phyloP scores from a whole-genome alignment of 2,888 invertebrate genomes.

The Lasioglossum calceatum region DNA sequence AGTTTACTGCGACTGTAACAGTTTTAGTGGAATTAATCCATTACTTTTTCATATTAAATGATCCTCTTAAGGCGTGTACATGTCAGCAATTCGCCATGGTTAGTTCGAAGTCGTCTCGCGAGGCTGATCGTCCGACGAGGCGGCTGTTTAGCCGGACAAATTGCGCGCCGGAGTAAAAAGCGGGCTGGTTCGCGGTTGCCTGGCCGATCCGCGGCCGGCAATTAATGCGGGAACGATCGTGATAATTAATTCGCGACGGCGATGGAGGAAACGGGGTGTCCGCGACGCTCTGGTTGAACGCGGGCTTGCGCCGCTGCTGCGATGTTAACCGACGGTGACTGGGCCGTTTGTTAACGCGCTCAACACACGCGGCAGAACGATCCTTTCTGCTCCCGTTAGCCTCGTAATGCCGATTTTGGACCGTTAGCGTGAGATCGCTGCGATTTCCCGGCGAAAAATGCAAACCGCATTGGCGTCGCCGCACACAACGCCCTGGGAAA shows the following conservation, averaged over 20 bases:
- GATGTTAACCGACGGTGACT: constrained; percentile 58
- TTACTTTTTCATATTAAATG: too few relatives aligned
- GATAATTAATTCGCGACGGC: constrained; percentile 61
- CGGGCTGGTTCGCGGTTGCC: constrained; percentile 6
- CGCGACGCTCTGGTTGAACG: constrained; percentile 66
- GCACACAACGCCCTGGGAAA: neutral
- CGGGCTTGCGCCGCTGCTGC: constrained; percentile 39
- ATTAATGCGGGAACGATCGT: constrained; percentile 51
- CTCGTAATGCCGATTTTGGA: constrained; percentile 46
- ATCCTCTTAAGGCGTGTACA: too few relatives aligned
- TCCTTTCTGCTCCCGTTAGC: constrained; percentile 74
- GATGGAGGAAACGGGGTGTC: constrained; percentile 57
- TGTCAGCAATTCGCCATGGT: neutral
- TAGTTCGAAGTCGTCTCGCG: neutral
- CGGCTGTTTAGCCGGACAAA: constrained; percentile 30
- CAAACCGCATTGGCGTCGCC: neutral
- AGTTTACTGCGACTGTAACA: neutral
- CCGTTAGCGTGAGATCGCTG: constrained; percentile 28
- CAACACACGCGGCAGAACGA: constrained; percentile 52
- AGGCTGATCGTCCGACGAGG: constrained; percentile 30
- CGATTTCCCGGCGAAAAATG: constrained; percentile 5
- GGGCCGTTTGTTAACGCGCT: constrained; percentile 59
- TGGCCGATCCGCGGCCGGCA: constrained; percentile 20
- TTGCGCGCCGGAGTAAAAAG: constrained; percentile 26
- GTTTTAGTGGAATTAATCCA: too few relatives aligned